Evolutionary conservation across 2,113 vertebrate genomes (phyloP), one percentile per base, ranked within the genome.

Genomic region (Noturus placidus): DNA sequence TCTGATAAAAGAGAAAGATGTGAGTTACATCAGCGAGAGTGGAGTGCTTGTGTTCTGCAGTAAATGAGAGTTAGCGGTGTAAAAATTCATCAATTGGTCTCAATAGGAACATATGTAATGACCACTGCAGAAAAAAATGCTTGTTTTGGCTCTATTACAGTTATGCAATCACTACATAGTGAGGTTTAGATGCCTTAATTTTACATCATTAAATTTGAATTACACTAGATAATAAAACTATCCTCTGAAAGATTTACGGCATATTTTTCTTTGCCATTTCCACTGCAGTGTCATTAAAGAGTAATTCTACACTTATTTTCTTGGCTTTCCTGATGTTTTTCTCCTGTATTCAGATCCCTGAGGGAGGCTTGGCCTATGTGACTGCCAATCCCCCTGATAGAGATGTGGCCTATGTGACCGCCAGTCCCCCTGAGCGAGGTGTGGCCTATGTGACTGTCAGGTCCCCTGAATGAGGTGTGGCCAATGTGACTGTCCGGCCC

Each of bases 61-160:
- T 54, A 33, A 84, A n/a, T 52, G n/a, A 54, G 46, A 70, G 82
- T 84, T 69, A 22, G 46, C 15, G 4, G 46, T 70, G 46, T 30
- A 84, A 69, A 84, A 52, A 84, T 52, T 67, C 15, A 83, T 67
- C 82, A 83, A 17, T 50, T 83, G 38, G 27, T 52, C 42, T 83
- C 27, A 67, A 13, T 83, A 52, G 54, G 52, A 19, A 35, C 30
- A 10, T 35, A 35, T 35, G n/a, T 25, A 82, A 82, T 42, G 56
- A 59, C 56, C 79, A 59, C 33, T 59, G 79, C 56, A 61, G 78
- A 81, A 81, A 79, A 59, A 54, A 80, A 14, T 25, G 5, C 50
- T 20, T 22, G 54, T 80, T 57, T 80, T 80, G 56, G 54, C n/a
- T 61, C 5, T 82, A 61, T 1, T 79, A 17, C 14, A 52, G 22